phyloP scores from a whole-genome alignment of 2,113 vertebrate genomes.

The Agapornis roseicollis region DNA sequence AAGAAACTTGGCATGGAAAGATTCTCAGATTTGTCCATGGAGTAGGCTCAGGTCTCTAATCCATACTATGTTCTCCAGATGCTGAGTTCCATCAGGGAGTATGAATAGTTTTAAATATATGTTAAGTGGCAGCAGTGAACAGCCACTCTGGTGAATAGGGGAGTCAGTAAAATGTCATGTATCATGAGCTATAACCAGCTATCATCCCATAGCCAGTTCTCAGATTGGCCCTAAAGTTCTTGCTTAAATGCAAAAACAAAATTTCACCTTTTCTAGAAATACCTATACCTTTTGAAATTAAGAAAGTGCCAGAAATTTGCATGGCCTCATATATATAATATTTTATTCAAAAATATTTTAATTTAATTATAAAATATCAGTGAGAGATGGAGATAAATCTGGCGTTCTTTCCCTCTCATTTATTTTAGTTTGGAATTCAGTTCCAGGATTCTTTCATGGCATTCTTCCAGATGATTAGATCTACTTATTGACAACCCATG shows the following conservation, averaged over 20 bases:
- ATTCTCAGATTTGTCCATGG: background rate
- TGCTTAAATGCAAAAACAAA: background rate
- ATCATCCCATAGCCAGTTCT: background rate
- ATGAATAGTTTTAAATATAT: background rate
- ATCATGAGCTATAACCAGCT: background rate
- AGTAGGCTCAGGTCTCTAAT: background rate
- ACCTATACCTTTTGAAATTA: background rate
- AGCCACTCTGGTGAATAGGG: background rate
- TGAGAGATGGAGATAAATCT: background rate
- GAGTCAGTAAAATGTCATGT: background rate
- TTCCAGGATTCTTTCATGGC: background rate
- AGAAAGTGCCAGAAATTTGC: background rate
- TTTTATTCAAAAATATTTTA: background rate
- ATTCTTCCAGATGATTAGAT: background rate
- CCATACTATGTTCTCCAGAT: background rate
- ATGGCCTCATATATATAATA: background rate
- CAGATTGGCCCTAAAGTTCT: background rate
- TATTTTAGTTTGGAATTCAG: background rate
- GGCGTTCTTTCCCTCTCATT: background rate
- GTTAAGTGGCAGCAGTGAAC: background rate
- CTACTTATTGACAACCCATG: background rate
- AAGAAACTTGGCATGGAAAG: background rate
- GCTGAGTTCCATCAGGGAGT: background rate
- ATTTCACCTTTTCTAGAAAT: background rate
- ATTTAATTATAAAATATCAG: background rate